Evolutionary conservation across 2,888 invertebrate species (phyloP).

Genomic region (Microctonus hyperodae): DNA sequence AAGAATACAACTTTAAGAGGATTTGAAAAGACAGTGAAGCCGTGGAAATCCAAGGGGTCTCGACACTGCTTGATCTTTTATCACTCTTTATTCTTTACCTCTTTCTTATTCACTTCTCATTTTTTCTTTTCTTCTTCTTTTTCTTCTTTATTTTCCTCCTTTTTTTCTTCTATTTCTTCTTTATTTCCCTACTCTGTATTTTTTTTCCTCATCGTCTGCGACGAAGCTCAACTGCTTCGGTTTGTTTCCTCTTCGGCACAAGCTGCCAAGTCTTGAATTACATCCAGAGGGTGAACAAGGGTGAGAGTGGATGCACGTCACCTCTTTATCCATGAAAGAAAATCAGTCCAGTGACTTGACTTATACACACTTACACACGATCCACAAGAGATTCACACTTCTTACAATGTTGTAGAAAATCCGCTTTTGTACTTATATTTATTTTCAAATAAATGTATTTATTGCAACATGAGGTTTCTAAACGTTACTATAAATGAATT

Average conservation of each 20-base stretch:
- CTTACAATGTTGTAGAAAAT: slow-evolving; percentile 12
- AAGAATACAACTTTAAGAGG: slow-evolving; percentile 64
- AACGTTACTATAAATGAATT: too few relatives aligned
- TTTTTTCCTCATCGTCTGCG: slow-evolving; percentile 30
- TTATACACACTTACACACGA: slow-evolving; percentile 21
- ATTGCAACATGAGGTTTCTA: too few relatives aligned
- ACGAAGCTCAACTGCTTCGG: slow-evolving; percentile 35
- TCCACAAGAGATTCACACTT: slow-evolving; percentile 23
- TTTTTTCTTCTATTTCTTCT: too few relatives aligned
- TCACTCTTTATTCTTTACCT: slow-evolving; percentile 33
- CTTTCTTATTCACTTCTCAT: slow-evolving; percentile 29
- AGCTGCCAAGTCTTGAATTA: slow-evolving; percentile 34
- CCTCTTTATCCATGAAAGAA: slow-evolving; percentile 1
- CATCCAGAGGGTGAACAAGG: slow-evolving; percentile 7
- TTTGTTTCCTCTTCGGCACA: slow-evolving; percentile 38
- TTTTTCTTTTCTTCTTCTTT: slow-evolving; percentile 28
- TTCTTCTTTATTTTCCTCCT: slow-evolving; percentile 25
- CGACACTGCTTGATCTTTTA: slow-evolving; percentile 59
- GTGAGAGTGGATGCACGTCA: slow-evolving; percentile 6
- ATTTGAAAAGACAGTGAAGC: slow-evolving; percentile 61
- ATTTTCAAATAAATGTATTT: background rate
- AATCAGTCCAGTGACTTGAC: slow-evolving; percentile 28
- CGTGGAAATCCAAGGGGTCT: slow-evolving; percentile 63
- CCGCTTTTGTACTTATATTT: slow-evolving; percentile 5
- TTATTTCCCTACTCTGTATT: slow-evolving; percentile 20